phyloP scores from a whole-genome alignment of 2,797 vertebrate genomes.

The Cyclura pinguis region DNA sequence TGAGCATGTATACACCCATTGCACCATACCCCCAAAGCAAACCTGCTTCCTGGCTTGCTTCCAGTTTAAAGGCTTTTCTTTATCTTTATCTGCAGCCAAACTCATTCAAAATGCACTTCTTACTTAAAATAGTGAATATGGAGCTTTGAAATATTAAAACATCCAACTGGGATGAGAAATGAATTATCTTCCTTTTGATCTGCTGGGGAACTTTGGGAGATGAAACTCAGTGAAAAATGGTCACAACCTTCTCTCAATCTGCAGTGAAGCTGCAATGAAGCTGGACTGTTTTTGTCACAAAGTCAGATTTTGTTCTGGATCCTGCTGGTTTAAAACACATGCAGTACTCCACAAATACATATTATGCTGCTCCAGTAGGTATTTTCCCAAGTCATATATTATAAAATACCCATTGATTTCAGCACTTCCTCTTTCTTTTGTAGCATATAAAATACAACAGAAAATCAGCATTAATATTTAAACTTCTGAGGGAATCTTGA shows the following conservation, averaged over 20 bases:
- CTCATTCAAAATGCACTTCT: slow-evolving; percentile 30
- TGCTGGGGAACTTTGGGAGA: slow-evolving; percentile 60
- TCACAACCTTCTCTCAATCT: slow-evolving; percentile 55
- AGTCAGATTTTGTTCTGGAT: slow-evolving; percentile 56
- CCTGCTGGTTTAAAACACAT: slow-evolving; percentile 42
- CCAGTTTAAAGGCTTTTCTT: not conserved
- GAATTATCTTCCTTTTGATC: slow-evolving; percentile 58
- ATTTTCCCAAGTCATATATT: slow-evolving; percentile 28
- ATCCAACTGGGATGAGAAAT: slow-evolving; percentile 46
- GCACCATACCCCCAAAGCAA: not conserved
- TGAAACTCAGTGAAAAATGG: slow-evolving; percentile 64
- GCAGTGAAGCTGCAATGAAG: slow-evolving; percentile 35
- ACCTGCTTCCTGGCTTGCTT: not conserved
- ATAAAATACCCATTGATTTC: slow-evolving; percentile 10
- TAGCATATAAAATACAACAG: slow-evolving; percentile 38
- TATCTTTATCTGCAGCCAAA: slow-evolving; percentile 48
- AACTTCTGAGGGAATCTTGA: slow-evolving; percentile 50
- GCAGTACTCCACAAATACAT: slow-evolving; percentile 18
- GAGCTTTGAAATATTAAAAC: slow-evolving; percentile 51
- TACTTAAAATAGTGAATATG: not conserved
- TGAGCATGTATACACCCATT: not conserved
- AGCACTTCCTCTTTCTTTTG: slow-evolving; percentile 34
- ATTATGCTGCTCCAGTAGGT: not conserved
- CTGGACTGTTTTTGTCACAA: slow-evolving; percentile 32
- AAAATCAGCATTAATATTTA: slow-evolving; percentile 67